Conservation (phyloP, 2,797 vertebrate genomes). For the Lacerta bilineata region DNA sequence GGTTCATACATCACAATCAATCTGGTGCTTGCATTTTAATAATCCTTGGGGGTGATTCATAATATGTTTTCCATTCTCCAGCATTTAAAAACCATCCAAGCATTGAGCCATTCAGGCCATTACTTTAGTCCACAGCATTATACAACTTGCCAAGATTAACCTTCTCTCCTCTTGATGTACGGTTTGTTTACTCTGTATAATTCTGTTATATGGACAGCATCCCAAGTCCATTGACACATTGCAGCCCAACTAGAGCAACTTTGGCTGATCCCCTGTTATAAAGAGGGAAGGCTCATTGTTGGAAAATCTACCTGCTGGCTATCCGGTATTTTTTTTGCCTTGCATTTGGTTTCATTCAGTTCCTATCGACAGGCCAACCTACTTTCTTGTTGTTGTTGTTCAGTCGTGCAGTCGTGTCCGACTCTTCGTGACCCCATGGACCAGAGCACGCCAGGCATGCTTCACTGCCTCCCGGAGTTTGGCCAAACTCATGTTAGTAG, state of each 20-base stretch:
- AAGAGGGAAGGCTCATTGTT: background rate
- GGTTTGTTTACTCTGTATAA: constrained; percentile 9
- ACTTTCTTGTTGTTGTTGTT: no score
- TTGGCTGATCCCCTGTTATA: background rate
- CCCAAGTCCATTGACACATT: background rate
- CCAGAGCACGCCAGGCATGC: no score
- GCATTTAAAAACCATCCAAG: constrained; percentile 22
- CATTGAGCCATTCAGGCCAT: background rate
- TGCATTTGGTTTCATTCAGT: background rate
- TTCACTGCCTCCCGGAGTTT: no score
- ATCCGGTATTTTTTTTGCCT: background rate
- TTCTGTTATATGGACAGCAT: background rate
- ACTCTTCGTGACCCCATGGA: no score
- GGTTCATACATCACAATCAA: constrained; percentile 18
- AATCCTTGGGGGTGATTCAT: background rate
- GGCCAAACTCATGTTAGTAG: no score
- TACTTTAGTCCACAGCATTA: background rate
- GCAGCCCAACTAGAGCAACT: background rate
- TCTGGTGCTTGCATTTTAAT: constrained; percentile 24
- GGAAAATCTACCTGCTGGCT: no score
- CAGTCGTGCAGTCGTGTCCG: no score
- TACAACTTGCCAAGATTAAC: background rate
- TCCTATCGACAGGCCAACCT: no score
- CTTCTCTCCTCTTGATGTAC: background rate
- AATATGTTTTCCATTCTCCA: constrained; percentile 16